Conservation (phyloP, 2,113 vertebrate genomes). For the Columbina picui region DNA sequence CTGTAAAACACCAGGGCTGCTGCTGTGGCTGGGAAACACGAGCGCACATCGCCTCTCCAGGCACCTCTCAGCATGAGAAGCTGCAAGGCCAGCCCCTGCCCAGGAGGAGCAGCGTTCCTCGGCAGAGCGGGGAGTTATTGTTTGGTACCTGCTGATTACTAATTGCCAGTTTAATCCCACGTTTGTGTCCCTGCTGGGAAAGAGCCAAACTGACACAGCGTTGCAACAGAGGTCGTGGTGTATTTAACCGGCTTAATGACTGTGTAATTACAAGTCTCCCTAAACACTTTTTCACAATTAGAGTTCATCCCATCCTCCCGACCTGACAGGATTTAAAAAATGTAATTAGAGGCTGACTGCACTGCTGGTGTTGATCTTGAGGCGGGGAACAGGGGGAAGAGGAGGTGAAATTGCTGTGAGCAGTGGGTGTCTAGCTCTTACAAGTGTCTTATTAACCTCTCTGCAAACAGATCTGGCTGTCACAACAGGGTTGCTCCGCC, state of each 20-base stretch:
- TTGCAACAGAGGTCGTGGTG: conserved; percentile 1
- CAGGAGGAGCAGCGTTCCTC: fast-evolving
- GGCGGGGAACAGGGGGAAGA: neutral
- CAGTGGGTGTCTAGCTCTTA: neutral
- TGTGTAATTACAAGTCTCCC: conserved; percentile 42
- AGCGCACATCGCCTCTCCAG: neutral
- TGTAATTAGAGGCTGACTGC: conserved; percentile 20
- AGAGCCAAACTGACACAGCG: neutral
- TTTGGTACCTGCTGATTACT: conserved; percentile 22
- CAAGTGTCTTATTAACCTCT: neutral
- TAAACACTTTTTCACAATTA: conserved; percentile 12
- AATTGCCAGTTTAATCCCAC: neutral
- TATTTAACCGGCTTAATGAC: conserved; percentile 44
- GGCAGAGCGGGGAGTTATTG: neutral
- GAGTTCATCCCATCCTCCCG: neutral
- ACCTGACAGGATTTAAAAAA: conserved; percentile 44
- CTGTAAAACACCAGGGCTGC: neutral
- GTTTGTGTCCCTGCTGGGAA: neutral
- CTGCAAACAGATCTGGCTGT: neutral
- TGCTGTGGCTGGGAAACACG: neutral
- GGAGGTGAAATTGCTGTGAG: neutral
- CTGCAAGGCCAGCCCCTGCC: fast-evolving
- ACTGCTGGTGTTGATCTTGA: neutral
- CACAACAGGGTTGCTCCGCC: neutral
- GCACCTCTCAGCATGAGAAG: fast-evolving